Base-by-base conservation (phyloP, 37 sponge, comb jelly and placozoan species). In the Theonella swinhoei region DNA sequence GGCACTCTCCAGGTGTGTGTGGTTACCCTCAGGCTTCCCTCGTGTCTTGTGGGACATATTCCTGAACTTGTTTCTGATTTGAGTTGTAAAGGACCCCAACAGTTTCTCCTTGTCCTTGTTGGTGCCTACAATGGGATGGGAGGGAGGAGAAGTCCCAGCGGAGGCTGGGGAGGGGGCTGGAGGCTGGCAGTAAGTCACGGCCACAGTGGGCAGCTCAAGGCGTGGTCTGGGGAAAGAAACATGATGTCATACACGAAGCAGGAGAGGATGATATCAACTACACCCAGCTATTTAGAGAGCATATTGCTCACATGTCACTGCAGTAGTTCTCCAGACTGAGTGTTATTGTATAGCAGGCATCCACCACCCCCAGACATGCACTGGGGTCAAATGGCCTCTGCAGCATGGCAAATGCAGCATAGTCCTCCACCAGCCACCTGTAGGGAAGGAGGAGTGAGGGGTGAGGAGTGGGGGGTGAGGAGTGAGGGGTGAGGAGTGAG, bases 341-440 rank as follows among this genome's bases (percentile, higher is more conserved):
- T 2, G 79, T 39, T 22, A 83, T 69, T 37, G 78, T 77, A 71
- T 88, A 88, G 23, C 58, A 80, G 39, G 72, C 85, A 39, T 92
- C 88, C 72, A 92, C 92, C 25, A 71, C 42, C 1, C 92, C 88
- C 42, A 88, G 73, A 42, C 34, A 22, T 0, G 71, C 78, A 1
- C 30, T 73, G 0, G 89, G 89, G 22, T 83, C 75, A 25, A 74
- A 20, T 3, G 60, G 22, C 8, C 84, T 62, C 0, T 36, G 28
- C 38, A 83, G 78, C 74, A 79, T 79, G 60, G 74, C 41, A 34
- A 89, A 78, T 8, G 90, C 75, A 1, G 80, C 86, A 40, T 76
- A 88, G 77, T 92, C 93, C 39, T 92, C 93, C 62, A 92, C 90
- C 36, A 92, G 64, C 93, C 93, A 92, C 89, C 89, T 88, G 36